Conservation (phyloP, 2,888 invertebrate species). For the Nineta flava region DNA sequence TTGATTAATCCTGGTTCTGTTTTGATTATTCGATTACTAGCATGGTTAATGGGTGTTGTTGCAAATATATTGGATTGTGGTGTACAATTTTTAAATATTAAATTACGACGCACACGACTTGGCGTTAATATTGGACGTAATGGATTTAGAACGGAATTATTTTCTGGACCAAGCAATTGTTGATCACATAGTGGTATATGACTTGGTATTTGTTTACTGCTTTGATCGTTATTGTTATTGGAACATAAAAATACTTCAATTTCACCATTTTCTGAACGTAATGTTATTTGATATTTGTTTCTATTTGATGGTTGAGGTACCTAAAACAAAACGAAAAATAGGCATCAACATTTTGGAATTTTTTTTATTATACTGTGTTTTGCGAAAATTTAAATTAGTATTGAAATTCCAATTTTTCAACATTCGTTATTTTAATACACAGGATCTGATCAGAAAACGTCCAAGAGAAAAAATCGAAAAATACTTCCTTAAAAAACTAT, state of each 20-base stretch:
- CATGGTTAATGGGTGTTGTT: not conserved
- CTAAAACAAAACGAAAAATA: conserved; percentile 25
- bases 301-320: conserved; percentile 45
- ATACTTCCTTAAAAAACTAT: no score
- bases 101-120: conserved; percentile 6
- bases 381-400: no score
- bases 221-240: conserved; percentile 37
- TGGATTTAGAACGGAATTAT: conserved; percentile 15
- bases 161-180: conserved; percentile 38
- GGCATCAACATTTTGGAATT: not conserved
- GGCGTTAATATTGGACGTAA: conserved; percentile 5
- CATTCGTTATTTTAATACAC: no score
- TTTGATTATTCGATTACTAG: no score
- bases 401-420: no score
- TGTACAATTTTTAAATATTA: conserved; percentile 6
- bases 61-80: conserved; percentile 7
- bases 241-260: conserved; percentile 94
- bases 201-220: conserved; percentile 15
- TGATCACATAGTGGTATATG: conserved; percentile 34
- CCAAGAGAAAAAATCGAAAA: no score
- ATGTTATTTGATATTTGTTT: conserved; percentile 64
- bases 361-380: not conserved
- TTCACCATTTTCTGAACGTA: conserved; percentile 79
- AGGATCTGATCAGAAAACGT: no score
- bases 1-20: no score